Conservation (phyloP, 2,888 invertebrate genomes). For the Apodemia hepburni region DNA sequence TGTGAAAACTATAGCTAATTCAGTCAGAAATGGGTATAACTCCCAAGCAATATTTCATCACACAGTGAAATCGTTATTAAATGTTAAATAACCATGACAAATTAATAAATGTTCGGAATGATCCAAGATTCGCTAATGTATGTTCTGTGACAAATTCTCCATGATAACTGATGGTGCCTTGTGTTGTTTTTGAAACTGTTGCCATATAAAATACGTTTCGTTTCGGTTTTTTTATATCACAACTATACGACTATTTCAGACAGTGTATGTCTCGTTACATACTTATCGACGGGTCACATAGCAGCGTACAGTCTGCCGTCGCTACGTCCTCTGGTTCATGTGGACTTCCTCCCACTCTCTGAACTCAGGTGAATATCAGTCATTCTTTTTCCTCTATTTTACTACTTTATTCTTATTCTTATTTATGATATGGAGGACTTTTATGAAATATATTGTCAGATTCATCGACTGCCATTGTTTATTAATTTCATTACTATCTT, state of each 20-base stretch:
- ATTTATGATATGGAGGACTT: conserved; percentile 14
- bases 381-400: neutral
- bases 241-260: conserved; percentile 79
- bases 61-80: too few relatives aligned
- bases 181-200: too few relatives aligned
- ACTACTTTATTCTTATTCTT: conserved; percentile 19
- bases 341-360: conserved; percentile 95
- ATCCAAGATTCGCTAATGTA: too few relatives aligned
- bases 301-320: conserved; percentile 97
- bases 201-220: too few relatives aligned
- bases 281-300: conserved; percentile 96
- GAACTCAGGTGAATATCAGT: conserved; percentile 90
- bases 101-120: too few relatives aligned
- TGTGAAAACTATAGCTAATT: too few relatives aligned
- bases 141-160: too few relatives aligned
- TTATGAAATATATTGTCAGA: conserved; percentile 13
- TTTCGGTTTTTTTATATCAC: too few relatives aligned
- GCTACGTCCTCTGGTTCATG: conserved; percentile 93
- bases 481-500: neutral
- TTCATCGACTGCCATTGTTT: neutral
- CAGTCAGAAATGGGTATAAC: too few relatives aligned
- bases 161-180: too few relatives aligned
- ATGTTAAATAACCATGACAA: too few relatives aligned
- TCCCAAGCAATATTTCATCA: too few relatives aligned
- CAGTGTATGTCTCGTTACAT: conserved; percentile 96